Evolutionary conservation across 2,113 vertebrate genomes (phyloP), one percentile per base, ranked within the genome.

Genomic region (Atractosteus spatula): DNA sequence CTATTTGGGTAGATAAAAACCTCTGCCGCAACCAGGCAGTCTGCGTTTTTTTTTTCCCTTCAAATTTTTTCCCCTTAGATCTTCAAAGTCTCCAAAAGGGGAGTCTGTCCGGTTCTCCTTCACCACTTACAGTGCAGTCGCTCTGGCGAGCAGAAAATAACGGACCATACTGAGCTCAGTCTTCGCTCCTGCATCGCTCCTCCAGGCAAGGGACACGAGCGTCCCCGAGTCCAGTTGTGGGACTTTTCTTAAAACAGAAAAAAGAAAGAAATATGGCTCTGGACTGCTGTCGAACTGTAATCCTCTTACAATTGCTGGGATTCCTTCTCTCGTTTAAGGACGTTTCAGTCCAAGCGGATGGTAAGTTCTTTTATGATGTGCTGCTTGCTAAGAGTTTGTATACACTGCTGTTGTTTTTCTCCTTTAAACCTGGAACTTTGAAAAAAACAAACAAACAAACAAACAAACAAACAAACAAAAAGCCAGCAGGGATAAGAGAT

Each of bases 281-380:
- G 70, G 41, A 61, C 55, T 71, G 62, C 74, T 64, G 51, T 43
- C 69, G 55, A 70, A 76, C 64, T 56, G 56, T 78, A 69, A 77
- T 79, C 79, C 82, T 87, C 41, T 81, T 84, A 43, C 76, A 82
- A 80, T 75, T 89, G 0, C 56, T 90, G 80, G 90, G 89, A 85
- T 87, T 79, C 77, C 70, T 90, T 75, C 66, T 80, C 78, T 88
- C 86, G 83, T 76, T 94, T 41, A 75, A 85, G 61, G 55, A 86
- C 84, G 83, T 82, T 47, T 88, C 79, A 66, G 87, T 87, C 61
- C 77, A 82, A 71, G 92, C 92, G 77, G 91, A 93, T 68, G 93
- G 93, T 95, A 83, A 91, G 94, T 90, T 47, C 29, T 17, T 56
- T 77, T 70, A 16, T 59, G 29, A 29, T 29, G 29, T 29, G 29